Percentiles rank a stretch among this genome's conserved stretches.
Evolutionary conservation across 2,888 invertebrate genomes (phyloP).

Genomic region (Philopedon plagiatum): DNA sequence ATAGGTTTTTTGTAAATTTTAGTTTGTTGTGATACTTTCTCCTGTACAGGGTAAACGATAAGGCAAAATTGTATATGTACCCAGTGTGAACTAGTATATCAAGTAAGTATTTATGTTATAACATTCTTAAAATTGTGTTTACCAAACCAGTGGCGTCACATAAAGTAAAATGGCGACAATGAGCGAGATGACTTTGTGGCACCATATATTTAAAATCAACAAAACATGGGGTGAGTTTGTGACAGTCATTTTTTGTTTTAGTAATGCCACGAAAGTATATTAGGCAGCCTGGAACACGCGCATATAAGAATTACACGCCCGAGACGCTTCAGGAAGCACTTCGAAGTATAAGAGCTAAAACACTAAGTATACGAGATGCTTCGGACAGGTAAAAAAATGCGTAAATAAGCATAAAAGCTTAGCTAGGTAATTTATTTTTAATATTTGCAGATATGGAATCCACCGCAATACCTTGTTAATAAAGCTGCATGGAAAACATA

Average conservation of each 20-base stretch:
- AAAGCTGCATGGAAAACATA: not conserved
- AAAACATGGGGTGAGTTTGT: not conserved
- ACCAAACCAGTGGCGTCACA: not conserved
- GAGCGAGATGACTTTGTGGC: not conserved
- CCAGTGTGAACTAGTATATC: not conserved
- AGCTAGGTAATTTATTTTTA: conserved; percentile 3
- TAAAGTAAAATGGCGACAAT: not conserved
- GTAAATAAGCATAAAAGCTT: conserved; percentile 12
- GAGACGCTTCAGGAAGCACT: not conserved
- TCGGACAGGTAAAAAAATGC: conserved; percentile 6
- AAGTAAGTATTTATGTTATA: not conserved
- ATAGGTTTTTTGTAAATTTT: not conserved
- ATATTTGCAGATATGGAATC: conserved; percentile 15
- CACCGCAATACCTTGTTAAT: not conserved
- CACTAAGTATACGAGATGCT: conserved; percentile 7
- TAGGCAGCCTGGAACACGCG: not conserved
- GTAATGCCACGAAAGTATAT: not conserved
- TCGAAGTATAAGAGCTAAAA: conserved; percentile 17
- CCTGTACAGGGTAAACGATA: not conserved
- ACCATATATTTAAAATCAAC: not conserved
- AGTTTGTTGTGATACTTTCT: not conserved
- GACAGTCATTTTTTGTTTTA: not conserved
- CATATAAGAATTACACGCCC: not conserved
- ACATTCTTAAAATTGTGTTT: not conserved
- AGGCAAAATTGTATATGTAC: not conserved